A percentile compares a stretch with the other conserved stretches of the same genome.
These are phyloP conservation scores for Hepsetus odoe DNA, from an alignment of 2,113 vertebrate species.

Conservation along the genomic window DNA sequence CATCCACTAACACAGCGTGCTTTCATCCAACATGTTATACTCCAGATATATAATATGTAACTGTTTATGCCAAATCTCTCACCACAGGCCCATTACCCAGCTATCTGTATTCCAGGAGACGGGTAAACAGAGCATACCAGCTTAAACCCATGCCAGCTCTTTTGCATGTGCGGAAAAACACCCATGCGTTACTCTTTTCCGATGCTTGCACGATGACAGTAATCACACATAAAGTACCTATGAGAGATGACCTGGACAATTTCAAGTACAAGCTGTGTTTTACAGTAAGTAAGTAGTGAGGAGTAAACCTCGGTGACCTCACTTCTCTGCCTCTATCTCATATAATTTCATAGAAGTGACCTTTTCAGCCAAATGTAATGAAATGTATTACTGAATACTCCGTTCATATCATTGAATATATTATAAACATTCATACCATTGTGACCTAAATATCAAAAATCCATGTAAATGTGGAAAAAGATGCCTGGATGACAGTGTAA, in stretches of 20 bases:
- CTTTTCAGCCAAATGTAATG: too few species aligned
- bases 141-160: not conserved
- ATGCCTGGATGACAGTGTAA: not conserved
- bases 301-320: too few species aligned
- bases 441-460: not conserved
- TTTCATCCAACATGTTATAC: constrained; percentile 17
- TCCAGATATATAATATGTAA: constrained; percentile 25
- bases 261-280: too few species aligned
- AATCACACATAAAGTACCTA: not conserved
- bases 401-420: too few species aligned
- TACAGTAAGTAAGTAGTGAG: too few species aligned
- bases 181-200: not conserved
- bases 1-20: constrained; percentile 3
- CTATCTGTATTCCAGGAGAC: constrained; percentile 25
- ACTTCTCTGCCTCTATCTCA: too few species aligned
- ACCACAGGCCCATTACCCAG: constrained; percentile 1
- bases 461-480: not conserved
- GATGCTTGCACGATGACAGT: not conserved
- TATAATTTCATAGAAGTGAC: too few species aligned
- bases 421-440: not conserved
- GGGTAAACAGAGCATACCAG: constrained; percentile 23
- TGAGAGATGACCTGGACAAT: too few species aligned
- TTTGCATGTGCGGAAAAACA: not conserved
- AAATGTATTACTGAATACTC: too few species aligned
- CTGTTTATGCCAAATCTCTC: constrained; percentile 20